phyloP scores from a whole-genome alignment of 2,797 vertebrate species.

The Scolopax bukidnonensis region DNA sequence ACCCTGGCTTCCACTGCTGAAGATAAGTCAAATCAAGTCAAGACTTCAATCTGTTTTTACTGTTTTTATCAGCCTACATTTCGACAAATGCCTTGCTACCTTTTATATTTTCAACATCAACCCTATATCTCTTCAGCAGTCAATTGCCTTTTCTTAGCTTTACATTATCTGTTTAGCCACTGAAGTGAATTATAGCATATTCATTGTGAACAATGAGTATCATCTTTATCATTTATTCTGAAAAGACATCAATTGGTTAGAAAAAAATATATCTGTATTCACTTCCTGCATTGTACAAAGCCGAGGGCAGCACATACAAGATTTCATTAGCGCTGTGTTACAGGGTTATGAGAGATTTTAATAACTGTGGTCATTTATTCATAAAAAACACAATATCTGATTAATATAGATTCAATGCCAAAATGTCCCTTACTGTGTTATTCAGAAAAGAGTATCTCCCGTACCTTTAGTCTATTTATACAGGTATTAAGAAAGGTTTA shows the following conservation, averaged over 20 bases:
- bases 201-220: slow-evolving; percentile 75
- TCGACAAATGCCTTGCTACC: slow-evolving; percentile 72
- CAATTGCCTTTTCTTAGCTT: slow-evolving; percentile 76
- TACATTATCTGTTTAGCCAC: slow-evolving; percentile 81
- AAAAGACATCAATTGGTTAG: slow-evolving; percentile 66
- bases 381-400: slow-evolving; percentile 49
- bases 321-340: slow-evolving; percentile 54
- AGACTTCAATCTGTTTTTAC: slow-evolving; percentile 76
- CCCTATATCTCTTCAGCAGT: slow-evolving; percentile 71
- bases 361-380: slow-evolving; percentile 60
- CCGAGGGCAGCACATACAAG: slow-evolving; percentile 46
- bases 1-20: slow-evolving; percentile 67
- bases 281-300: slow-evolving; percentile 51
- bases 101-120: slow-evolving; percentile 77
- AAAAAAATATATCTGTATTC: slow-evolving; percentile 61
- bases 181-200: slow-evolving; percentile 79
- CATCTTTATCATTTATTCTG: slow-evolving; percentile 73
- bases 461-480: slow-evolving; percentile 26
- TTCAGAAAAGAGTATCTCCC: slow-evolving; percentile 24
- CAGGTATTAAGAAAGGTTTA: slow-evolving; percentile 16
- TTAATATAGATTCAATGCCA: slow-evolving; percentile 30
- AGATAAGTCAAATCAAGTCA: slow-evolving; percentile 78
- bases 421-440: slow-evolving; percentile 11
- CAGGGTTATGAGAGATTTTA: slow-evolving; percentile 58
- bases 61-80: slow-evolving; percentile 77